phyloP scores from a whole-genome alignment of 2,113 vertebrate species.

The Anas platyrhynchos region DNA sequence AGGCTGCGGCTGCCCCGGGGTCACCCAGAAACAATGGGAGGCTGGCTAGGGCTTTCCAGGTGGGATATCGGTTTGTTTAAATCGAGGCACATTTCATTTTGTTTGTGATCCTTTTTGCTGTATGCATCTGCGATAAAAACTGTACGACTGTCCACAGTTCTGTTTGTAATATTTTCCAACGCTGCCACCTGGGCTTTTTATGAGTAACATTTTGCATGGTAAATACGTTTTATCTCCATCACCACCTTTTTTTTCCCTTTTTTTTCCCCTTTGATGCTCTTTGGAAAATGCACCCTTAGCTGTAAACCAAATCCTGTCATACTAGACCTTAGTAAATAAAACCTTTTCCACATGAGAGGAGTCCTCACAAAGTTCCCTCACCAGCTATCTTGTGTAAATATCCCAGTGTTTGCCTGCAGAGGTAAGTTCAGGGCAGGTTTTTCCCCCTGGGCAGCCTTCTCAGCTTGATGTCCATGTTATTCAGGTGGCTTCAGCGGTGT shows the following conservation, averaged over 20 bases:
- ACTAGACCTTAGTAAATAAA: constrained; percentile 22
- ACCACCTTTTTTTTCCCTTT: background rate
- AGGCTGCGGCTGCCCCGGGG: background rate
- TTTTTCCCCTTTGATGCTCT: constrained; percentile 28
- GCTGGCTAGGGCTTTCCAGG: constrained; percentile 49
- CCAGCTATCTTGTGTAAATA: constrained; percentile 33
- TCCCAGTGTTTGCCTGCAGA: background rate
- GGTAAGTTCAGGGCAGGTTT: background rate
- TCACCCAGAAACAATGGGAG: constrained; percentile 24
- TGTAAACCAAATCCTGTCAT: constrained; percentile 32
- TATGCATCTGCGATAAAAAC: background rate
- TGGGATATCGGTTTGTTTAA: constrained; percentile 44
- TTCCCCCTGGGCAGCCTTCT: background rate
- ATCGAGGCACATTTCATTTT: background rate
- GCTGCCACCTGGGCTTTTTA: background rate
- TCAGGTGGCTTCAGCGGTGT: background rate
- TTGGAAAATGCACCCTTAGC: background rate
- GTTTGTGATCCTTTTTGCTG: background rate
- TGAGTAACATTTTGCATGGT: background rate
- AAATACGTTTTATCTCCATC: background rate
- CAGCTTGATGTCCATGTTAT: background rate
- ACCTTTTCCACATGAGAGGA: background rate
- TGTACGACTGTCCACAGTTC: background rate
- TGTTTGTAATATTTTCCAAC: background rate
- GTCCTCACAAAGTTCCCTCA: background rate